Evolutionary conservation across 2,113 vertebrate genomes (phyloP).

Genomic region (Gorsachius goisagi): DNA sequence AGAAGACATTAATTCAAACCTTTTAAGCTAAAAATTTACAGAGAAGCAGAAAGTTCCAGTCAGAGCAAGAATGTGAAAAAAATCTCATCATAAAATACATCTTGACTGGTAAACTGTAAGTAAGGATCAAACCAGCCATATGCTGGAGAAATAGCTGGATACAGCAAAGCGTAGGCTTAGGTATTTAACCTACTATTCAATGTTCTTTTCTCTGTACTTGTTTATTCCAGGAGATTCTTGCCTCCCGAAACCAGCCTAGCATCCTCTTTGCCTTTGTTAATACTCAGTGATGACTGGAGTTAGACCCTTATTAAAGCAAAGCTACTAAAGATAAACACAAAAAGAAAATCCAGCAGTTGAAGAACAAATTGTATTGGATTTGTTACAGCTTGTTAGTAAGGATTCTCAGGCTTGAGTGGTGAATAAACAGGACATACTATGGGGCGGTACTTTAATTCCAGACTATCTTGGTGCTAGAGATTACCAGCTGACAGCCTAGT

Average conservation of each 20-base stretch:
- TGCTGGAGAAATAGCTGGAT: neutral
- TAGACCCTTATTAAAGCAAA: neutral
- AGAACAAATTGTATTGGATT: neutral
- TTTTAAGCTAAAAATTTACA: neutral
- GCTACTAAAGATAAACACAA: neutral
- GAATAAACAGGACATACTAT: neutral
- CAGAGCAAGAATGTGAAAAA: neutral
- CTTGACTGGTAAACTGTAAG: neutral
- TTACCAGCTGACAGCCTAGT: neutral
- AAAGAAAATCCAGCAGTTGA: neutral
- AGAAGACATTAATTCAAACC: neutral
- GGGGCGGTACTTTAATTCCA: neutral
- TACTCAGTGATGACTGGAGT: neutral
- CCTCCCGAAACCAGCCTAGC: neutral
- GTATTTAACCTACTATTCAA: neutral
- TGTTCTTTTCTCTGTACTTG: neutral
- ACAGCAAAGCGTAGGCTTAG: neutral
- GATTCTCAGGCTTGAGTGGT: neutral
- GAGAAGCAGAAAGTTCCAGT: slow-evolving; percentile 2
- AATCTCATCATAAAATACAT: neutral
- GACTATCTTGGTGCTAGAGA: neutral
- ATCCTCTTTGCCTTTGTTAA: neutral
- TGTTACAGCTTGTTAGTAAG: neutral
- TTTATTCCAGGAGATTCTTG: neutral
- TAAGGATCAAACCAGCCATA: neutral